Evolutionary conservation across 2,113 vertebrate genomes (phyloP).

Genomic region (Ovibos moschatus): DNA sequence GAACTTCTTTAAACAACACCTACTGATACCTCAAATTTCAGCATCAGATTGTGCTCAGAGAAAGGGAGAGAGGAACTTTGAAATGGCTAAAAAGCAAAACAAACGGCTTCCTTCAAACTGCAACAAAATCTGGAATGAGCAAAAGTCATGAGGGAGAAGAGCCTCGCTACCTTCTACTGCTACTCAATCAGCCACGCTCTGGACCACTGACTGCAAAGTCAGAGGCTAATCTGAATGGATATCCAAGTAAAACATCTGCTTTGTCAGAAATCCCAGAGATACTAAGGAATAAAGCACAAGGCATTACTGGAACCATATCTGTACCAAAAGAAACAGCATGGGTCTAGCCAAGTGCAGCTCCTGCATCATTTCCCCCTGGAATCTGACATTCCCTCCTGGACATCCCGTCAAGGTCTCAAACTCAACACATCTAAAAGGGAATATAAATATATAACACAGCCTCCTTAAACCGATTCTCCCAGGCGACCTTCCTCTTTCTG

Average conservation of each 20-base stretch:
- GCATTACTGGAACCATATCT: conserved; percentile 55
- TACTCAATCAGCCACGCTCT: neutral
- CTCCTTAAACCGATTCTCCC: neutral
- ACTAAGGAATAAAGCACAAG: conserved; percentile 44
- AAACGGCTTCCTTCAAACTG: conserved; percentile 16
- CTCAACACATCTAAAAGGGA: neutral
- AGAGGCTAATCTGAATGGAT: conserved; percentile 22
- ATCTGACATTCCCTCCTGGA: neutral
- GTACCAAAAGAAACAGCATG: conserved; percentile 37
- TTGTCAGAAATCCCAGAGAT: conserved; percentile 33
- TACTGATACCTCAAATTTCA: conserved; percentile 53
- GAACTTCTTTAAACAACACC: conserved; percentile 29
- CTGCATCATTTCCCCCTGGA: conserved; percentile 23
- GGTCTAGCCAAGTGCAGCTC: conserved; percentile 45
- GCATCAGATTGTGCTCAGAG: neutral
- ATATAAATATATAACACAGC: neutral
- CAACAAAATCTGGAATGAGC: conserved; percentile 33
- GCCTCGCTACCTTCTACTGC: neutral
- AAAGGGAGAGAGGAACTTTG: neutral
- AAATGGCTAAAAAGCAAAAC: conserved; percentile 70
- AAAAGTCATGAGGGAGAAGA: neutral
- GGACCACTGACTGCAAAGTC: conserved; percentile 32
- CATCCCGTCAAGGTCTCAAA: neutral
- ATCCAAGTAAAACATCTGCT: conserved; percentile 24
- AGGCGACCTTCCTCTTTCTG: neutral